Conservation (phyloP, 2,797 vertebrate species). For the Aeoliscus strigatus region DNA sequence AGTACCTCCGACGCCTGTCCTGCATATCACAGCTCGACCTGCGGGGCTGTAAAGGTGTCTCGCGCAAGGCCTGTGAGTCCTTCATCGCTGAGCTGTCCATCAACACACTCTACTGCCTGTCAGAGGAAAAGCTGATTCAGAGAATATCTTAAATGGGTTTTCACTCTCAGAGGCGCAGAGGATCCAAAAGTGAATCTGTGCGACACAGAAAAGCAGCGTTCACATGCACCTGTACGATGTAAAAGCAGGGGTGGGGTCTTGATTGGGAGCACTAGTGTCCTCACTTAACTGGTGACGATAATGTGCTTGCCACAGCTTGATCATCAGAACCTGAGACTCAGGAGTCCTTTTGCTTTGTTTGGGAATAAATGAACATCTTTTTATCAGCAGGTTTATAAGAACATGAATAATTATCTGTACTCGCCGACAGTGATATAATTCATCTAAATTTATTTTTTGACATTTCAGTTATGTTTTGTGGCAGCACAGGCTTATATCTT, state of each 20-base stretch:
- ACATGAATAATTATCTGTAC: conserved; percentile 20
- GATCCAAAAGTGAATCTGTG: conserved; percentile 32
- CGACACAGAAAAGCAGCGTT: conserved; percentile 25
- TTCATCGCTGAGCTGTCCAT: conserved; percentile 97
- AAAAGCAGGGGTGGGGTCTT: conserved; percentile 34
- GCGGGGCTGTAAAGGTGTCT: conserved; percentile 90
- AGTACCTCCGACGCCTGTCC: conserved; percentile 88
- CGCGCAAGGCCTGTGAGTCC: conserved; percentile 90
- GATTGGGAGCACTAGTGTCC: conserved; percentile 30
- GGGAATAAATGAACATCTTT: conserved; percentile 20
- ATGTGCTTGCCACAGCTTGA: conserved; percentile 28
- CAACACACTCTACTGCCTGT: conserved; percentile 96
- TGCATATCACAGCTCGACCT: conserved; percentile 91
- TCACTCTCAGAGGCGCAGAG: conserved; percentile 13
- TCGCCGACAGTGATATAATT: too few species aligned
- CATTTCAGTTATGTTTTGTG: conserved; percentile 27
- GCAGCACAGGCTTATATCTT: neutral
- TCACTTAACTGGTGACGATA: conserved; percentile 38
- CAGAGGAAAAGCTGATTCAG: conserved; percentile 97
- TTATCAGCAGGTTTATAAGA: conserved; percentile 21
- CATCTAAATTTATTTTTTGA: too few species aligned
- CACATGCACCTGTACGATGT: conserved; percentile 22
- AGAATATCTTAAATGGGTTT: conserved; percentile 85
- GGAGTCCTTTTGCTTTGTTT: conserved; percentile 44
- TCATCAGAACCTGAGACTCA: conserved; percentile 57